phyloP scores from a whole-genome alignment of 2,888 invertebrate genomes.

The Drosophila nr. fundita region DNA sequence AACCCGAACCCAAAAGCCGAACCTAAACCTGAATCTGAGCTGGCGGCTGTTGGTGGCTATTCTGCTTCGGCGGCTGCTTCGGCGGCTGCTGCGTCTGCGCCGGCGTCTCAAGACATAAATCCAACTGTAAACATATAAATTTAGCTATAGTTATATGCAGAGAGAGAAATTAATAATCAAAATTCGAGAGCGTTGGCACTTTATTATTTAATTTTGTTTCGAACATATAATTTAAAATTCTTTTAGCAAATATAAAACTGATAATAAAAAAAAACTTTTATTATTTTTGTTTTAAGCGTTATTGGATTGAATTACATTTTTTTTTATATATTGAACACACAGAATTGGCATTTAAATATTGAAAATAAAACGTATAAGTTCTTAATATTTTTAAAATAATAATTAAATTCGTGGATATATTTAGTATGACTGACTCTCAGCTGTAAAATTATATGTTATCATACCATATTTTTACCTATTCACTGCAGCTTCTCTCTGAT shows the following conservation, averaged over 20 bases:
- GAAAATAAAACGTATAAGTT: not conserved
- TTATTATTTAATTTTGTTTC: slow-evolving; percentile 21
- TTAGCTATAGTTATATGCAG: slow-evolving; percentile 65
- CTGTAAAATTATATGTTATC: not conserved
- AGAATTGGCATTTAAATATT: not conserved
- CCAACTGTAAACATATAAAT: slow-evolving; percentile 79
- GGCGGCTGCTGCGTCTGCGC: slow-evolving; percentile 52
- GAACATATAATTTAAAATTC: not conserved
- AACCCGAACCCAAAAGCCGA: slow-evolving; percentile 60
- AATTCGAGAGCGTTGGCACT: not conserved
- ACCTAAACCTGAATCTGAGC: slow-evolving; percentile 59
- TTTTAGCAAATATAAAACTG: not conserved
- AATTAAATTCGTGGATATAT: not conserved
- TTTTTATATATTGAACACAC: not conserved
- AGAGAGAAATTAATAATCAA: slow-evolving; percentile 42
- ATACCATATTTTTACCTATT: not conserved
- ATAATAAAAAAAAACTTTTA: not conserved
- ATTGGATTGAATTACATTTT: not conserved
- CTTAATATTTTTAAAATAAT: not conserved
- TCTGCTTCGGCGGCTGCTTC: slow-evolving; percentile 30
- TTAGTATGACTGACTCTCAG: not conserved
- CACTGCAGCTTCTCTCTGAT: not conserved
- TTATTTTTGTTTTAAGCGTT: not conserved
- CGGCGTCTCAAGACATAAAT: slow-evolving; percentile 75
- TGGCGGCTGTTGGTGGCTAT: slow-evolving; percentile 29